Conservation (phyloP, 2,113 vertebrate species). For the Crypturellus undulatus region DNA sequence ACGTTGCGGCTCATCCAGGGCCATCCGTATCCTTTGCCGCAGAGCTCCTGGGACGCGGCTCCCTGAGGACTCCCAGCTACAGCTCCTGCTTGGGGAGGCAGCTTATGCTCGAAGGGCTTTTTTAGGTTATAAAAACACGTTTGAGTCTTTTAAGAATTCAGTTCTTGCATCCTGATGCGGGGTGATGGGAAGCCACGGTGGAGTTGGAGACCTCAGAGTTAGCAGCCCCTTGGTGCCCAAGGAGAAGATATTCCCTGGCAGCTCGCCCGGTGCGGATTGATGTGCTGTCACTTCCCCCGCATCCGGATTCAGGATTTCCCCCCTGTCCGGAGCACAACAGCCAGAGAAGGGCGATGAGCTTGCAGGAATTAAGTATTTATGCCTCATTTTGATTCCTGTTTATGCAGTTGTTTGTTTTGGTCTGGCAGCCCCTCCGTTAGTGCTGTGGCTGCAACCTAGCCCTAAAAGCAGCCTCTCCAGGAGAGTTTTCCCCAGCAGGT, state of each 20-base stretch:
- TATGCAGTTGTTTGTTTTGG: not conserved
- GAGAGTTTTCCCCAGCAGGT: not conserved
- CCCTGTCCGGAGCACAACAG: too few species aligned
- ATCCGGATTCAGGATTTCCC: too few species aligned
- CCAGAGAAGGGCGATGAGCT: not conserved
- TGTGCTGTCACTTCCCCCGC: too few species aligned
- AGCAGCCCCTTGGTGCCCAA: too few species aligned
- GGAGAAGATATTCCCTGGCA: too few species aligned
- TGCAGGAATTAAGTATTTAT: not conserved
- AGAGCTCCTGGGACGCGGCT: not conserved
- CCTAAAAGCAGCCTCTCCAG: too few species aligned
- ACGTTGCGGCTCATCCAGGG: not conserved
- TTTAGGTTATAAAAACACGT: not conserved
- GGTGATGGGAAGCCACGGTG: too few species aligned
- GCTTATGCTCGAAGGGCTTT: not conserved
- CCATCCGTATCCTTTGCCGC: not conserved
- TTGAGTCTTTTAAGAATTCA: not conserved
- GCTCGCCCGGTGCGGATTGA: too few species aligned
- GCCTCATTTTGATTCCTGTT: not conserved
- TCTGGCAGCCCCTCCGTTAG: not conserved
- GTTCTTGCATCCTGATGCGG: not conserved
- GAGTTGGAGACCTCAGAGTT: too few species aligned
- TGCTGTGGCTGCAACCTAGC: not conserved
- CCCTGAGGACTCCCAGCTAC: not conserved
- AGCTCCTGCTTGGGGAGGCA: not conserved